These are phyloP conservation scores for Phyllostomus discolor DNA, from an alignment of 2,113 vertebrate genomes.

Conservation along the genomic window DNA sequence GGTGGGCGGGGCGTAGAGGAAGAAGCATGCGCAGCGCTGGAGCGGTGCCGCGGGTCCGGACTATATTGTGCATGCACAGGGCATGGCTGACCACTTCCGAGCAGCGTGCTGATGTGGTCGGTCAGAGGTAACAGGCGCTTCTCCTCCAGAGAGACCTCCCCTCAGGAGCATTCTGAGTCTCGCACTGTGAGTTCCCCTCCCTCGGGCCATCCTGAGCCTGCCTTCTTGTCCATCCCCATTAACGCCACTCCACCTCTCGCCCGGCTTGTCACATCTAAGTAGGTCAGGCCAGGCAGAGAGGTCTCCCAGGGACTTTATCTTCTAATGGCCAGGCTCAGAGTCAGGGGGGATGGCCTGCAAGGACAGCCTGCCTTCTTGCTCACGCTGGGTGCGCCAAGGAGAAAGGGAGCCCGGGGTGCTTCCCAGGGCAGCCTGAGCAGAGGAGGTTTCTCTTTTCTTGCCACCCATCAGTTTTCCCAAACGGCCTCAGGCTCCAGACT, in stretches of 20 bases:
- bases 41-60: background rate
- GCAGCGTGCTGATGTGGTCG: background rate
- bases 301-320: background rate
- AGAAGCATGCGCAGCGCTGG: background rate
- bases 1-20: background rate
- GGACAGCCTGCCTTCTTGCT: background rate
- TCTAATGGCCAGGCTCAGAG: background rate
- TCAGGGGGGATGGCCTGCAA: background rate
- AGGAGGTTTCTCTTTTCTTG: background rate
- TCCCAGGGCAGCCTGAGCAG: background rate
- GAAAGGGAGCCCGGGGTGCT: background rate
- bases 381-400: too few relatives aligned
- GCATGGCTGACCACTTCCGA: background rate
- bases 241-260: background rate
- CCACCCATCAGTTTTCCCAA: background rate
- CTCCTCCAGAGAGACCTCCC: background rate
- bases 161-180: background rate
- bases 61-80: background rate
- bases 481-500: background rate
- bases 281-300: slow-evolving; percentile 57
- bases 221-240: slow-evolving; percentile 41
- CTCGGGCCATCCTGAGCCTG: background rate
- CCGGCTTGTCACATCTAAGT: slow-evolving; percentile 52
- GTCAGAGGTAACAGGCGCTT: background rate
- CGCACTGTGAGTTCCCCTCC: slow-evolving; percentile 1